Evolutionary conservation across 1,140 invertebrate genomes (phyloP).

Genomic region (Akabosia matsudoensis): DNA sequence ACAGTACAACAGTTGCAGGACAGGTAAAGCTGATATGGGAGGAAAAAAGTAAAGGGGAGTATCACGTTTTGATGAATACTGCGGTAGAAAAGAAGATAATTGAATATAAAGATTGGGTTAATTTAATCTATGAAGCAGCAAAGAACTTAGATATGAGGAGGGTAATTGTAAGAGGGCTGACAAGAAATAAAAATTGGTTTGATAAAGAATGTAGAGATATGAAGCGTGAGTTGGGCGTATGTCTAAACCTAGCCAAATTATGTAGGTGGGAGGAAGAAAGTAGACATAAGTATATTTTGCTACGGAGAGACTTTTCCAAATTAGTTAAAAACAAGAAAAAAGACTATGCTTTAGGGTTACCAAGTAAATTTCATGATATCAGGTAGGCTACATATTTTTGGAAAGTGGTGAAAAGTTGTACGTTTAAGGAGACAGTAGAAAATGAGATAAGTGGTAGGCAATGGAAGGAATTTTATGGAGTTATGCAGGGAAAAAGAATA

Average conservation of each 20-base stretch:
- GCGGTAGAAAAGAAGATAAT: background rate
- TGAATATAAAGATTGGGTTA: background rate
- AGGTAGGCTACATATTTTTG: background rate
- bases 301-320: background rate
- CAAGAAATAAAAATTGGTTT: slow-evolving; percentile 3
- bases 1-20: background rate
- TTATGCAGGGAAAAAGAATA: background rate
- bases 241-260: background rate
- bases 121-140: background rate
- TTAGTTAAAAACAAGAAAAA: background rate
- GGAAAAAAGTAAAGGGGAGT: background rate
- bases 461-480: background rate
- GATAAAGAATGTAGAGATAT: background rate
- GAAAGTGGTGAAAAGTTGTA: background rate
- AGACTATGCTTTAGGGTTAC: background rate
- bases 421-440: background rate
- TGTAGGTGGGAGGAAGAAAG: background rate
- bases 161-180: background rate
- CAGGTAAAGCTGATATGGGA: background rate
- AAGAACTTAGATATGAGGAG: background rate
- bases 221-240: background rate
- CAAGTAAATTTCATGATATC: background rate
- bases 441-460: background rate
- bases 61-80: too few relatives aligned
- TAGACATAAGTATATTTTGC: background rate